These are phyloP conservation scores for Pterois miles DNA, from an alignment of 2,797 vertebrate species.

Conservation along the genomic window DNA sequence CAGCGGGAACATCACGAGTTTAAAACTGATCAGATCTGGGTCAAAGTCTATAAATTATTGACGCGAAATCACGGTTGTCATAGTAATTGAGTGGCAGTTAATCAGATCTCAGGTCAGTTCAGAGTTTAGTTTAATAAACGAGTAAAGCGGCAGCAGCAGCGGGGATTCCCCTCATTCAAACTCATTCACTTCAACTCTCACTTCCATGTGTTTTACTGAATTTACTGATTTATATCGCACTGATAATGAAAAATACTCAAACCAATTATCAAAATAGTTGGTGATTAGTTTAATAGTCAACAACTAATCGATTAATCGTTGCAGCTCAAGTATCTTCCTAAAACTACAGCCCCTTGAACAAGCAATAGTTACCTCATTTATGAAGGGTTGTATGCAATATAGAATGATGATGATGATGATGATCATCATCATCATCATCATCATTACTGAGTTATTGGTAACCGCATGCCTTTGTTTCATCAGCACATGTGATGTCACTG, in stretches of 20 bases:
- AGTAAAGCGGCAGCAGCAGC: background rate
- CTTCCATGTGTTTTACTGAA: background rate
- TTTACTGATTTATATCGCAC: background rate
- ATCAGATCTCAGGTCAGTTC: background rate
- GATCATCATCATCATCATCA: background rate
- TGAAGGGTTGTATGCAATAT: too few relatives aligned
- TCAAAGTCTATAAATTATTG: background rate
- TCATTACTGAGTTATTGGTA: background rate
- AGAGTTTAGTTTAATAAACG: background rate
- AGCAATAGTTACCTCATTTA: too few relatives aligned
- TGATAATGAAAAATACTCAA: too few relatives aligned
- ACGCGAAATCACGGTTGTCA: background rate
- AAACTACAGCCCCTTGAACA: too few relatives aligned
- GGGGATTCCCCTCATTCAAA: conserved; percentile 1
- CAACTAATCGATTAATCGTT: too few relatives aligned
- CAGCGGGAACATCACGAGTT: background rate
- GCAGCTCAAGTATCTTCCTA: too few relatives aligned
- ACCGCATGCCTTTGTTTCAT: too few relatives aligned
- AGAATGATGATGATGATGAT: background rate
- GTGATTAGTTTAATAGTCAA: too few relatives aligned
- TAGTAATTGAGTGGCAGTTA: background rate
- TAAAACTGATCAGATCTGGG: background rate
- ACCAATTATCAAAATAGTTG: too few relatives aligned
- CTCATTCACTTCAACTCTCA: background rate
- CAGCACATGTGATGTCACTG: background rate